Conservation (phyloP, 2,888 invertebrate genomes). For the Oscheius sp. region DNA sequence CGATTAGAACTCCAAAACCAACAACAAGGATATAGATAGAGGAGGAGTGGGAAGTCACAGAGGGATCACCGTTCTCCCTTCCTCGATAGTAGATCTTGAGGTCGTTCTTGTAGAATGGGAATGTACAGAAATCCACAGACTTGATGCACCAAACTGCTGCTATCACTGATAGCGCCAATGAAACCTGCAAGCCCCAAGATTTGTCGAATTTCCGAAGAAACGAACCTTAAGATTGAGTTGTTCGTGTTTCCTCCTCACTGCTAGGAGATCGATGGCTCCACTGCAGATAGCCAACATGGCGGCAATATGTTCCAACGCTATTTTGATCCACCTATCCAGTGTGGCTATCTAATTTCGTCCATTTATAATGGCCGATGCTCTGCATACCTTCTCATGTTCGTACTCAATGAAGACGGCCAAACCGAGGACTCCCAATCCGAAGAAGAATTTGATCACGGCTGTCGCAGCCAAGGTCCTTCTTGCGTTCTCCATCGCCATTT, state of each 20-base stretch:
- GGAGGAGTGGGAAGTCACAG: conserved; percentile 47
- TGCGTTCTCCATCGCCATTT: conserved; percentile 51
- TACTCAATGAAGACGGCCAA: conserved; percentile 68
- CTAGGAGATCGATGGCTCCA: conserved; percentile 63
- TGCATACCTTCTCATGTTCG: conserved; percentile 58
- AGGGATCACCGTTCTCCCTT: conserved; percentile 37
- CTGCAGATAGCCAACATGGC: conserved; percentile 62
- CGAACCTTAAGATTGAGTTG: conserved; percentile 66
- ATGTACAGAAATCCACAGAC: conserved; percentile 66
- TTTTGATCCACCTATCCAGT: conserved; percentile 66
- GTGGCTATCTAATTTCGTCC: conserved; percentile 46
- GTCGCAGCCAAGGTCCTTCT: conserved; percentile 49
- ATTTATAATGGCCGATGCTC: background rate
- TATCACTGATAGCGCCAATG: conserved; percentile 66
- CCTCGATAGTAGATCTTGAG: conserved; percentile 58
- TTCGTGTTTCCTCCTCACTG: conserved; percentile 55
- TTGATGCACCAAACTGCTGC: conserved; percentile 68
- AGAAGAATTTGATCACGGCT: conserved; percentile 62
- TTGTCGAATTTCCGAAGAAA: background rate
- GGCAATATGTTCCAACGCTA: conserved; percentile 67
- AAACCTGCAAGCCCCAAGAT: conserved; percentile 45
- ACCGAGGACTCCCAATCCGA: conserved; percentile 60
- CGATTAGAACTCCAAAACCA: conserved; percentile 65
- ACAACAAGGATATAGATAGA: conserved; percentile 65
- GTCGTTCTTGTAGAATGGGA: conserved; percentile 67